Base-by-base conservation (phyloP, 2,113 vertebrate genomes). In the Catharus bicknelli region DNA sequence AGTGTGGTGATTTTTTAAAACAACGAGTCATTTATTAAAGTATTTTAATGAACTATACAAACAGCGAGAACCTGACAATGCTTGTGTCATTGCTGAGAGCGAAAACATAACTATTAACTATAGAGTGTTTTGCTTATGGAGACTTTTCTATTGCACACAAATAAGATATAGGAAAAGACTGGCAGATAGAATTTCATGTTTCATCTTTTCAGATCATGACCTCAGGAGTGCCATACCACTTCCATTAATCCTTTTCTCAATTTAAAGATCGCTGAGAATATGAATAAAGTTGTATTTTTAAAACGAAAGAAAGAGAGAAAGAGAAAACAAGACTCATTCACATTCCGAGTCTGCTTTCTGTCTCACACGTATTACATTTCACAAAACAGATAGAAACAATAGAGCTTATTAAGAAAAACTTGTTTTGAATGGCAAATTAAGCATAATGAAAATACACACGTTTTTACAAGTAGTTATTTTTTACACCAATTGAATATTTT, bases 381-480 rank as follows among this genome's bases (percentile, higher is more conserved):
- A 97, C 96, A 97, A 98, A 98, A 97, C 97, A 97, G 97, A 97
- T 97, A 98, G 97, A 97, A 98, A 97, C 96, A 97, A 97, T 96
- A 96, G 96, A 97, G 95, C 97, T 97, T 98, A 97, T 97, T 98
- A 97, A 97, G 96, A 97, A 97, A 98, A 98, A 98, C 96, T 97
- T 97, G 97, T 97, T 97, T 97, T 96, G 97, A 97, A 97, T 97
- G 96, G 95, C 93, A 97, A 97, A 97, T 97, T 96, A 97, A 97
- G 95, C 93, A 94, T 96, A 97, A 96, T 96, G 94, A 96, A 97
- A 97, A 97, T 94, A 96, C 94, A 96, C 97, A 96, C 97, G 57
- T 97, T 97, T 97, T 97, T 96, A 96, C 96, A 97, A 86, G 36
- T 90, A 95, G 75, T 67, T 91, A 92, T 89, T 95, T 96, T 89